Evolutionary conservation across 2,113 vertebrate genomes (phyloP).

Genomic region (Saguinus midas): DNA sequence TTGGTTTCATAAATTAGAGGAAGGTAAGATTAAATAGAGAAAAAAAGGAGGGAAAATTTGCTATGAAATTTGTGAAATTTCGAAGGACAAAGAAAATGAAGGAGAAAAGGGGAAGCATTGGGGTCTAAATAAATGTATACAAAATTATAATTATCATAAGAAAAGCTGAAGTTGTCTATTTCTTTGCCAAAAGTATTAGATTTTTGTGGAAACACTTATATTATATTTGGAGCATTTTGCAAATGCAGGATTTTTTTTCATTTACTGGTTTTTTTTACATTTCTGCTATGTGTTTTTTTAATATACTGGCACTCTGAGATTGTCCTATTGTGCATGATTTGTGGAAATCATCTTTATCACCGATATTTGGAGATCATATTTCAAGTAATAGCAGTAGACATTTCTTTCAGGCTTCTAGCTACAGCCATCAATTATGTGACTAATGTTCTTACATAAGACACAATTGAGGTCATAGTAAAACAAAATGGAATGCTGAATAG

Average conservation of each 20-base stretch:
- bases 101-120: background rate
- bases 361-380: background rate
- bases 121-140: background rate
- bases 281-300: background rate
- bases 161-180: background rate
- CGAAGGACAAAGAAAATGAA: background rate
- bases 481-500: background rate
- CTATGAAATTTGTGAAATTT: background rate
- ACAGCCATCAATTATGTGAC: background rate
- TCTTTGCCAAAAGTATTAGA: background rate
- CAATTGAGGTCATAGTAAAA: background rate
- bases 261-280: background rate
- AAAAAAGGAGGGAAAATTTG: background rate
- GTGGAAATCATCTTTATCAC: background rate
- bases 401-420: background rate
- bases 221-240: background rate
- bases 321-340: background rate
- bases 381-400: background rate
- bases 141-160: background rate
- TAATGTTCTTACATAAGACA: conserved; percentile 7
- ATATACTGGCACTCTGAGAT: background rate
- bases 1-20: background rate
- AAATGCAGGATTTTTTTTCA: background rate
- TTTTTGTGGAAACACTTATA: background rate
- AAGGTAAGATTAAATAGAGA: background rate